These are phyloP conservation scores for Chelmon rostratus DNA, from an alignment of 2,797 vertebrate genomes.

Conservation along the genomic window DNA sequence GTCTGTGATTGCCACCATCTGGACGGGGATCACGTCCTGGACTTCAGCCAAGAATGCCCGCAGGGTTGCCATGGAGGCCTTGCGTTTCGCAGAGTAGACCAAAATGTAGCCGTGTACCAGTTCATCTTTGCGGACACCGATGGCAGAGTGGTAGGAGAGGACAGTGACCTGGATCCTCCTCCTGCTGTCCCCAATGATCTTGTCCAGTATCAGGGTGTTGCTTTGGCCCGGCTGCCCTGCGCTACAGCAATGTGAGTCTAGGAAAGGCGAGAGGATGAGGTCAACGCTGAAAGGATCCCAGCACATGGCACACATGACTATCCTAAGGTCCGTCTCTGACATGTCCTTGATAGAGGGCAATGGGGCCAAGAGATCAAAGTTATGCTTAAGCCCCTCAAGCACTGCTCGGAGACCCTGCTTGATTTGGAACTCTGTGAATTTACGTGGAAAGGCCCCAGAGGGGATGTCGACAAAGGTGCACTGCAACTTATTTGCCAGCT, in stretches of 20 bases:
- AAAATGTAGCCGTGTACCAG: slow-evolving; percentile 98
- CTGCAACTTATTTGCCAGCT: slow-evolving; percentile 98
- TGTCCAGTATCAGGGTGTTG: slow-evolving; percentile 97
- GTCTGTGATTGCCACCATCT: slow-evolving; percentile 98
- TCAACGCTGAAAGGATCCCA: slow-evolving; percentile 98
- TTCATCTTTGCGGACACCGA: slow-evolving; percentile 97
- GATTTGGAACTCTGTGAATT: slow-evolving; percentile 98
- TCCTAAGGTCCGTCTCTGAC: slow-evolving; percentile 96
- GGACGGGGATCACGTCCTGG: slow-evolving; percentile 98
- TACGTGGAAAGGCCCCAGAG: slow-evolving; percentile 93
- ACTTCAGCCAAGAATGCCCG: slow-evolving; percentile 97
- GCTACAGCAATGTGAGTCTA: slow-evolving; percentile 97
- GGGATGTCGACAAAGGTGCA: slow-evolving; percentile 98
- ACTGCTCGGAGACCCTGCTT: slow-evolving; percentile 96
- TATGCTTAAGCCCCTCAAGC: slow-evolving; percentile 95
- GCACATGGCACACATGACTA: slow-evolving; percentile 99
- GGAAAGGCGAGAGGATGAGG: slow-evolving; percentile 98
- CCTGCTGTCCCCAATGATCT: slow-evolving; percentile 96
- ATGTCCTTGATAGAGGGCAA: slow-evolving; percentile 96
- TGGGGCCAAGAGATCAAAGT: slow-evolving; percentile 93
- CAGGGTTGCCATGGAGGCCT: slow-evolving; percentile 99
- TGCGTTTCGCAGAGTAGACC: slow-evolving; percentile 97
- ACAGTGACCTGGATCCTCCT: slow-evolving; percentile 96
- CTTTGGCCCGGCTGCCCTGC: slow-evolving; percentile 96
- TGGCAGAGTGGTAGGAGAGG: slow-evolving; percentile 97